A percentile compares a stretch with the other conserved stretches of the same genome.
Evolutionary conservation across 2,888 invertebrate genomes (phyloP).

Genomic region (Agapetus fuscipes): DNA sequence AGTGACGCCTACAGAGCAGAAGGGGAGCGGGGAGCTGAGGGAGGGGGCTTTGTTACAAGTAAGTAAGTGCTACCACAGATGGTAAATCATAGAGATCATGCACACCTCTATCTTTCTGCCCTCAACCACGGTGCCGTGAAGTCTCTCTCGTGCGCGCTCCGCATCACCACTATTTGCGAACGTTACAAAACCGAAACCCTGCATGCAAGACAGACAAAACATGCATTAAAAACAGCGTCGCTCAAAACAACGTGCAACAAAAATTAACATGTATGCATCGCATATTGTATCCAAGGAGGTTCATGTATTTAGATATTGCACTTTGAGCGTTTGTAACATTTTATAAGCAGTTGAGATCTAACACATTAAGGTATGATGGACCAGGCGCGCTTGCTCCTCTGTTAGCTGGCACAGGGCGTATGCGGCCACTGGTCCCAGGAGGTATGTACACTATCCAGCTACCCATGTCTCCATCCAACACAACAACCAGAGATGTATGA

Average conservation of each 20-base stretch:
- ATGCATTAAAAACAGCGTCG: slow-evolving; percentile 79
- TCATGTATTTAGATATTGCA: slow-evolving; percentile 38
- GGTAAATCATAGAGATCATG: slow-evolving; percentile 66
- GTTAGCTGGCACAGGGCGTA: neutral
- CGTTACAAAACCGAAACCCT: slow-evolving; percentile 99
- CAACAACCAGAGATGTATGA: slow-evolving; percentile 20
- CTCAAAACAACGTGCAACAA: slow-evolving; percentile 72
- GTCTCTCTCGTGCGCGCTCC: slow-evolving; percentile 99
- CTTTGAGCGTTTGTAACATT: slow-evolving; percentile 46
- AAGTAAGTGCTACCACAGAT: slow-evolving; percentile 46
- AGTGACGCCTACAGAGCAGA: slow-evolving; percentile 42
- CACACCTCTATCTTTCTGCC: slow-evolving; percentile 99
- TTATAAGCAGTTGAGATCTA: slow-evolving; percentile 32
- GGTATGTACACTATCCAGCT: slow-evolving; percentile 17
- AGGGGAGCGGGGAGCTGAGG: slow-evolving; percentile 29
- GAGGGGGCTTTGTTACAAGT: slow-evolving; percentile 53
- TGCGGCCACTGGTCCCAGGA: slow-evolving; percentile 4
- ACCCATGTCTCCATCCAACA: slow-evolving; percentile 13
- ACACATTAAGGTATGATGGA: slow-evolving; percentile 21
- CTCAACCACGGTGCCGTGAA: slow-evolving; percentile 99
- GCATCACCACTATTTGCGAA: slow-evolving; percentile 99
- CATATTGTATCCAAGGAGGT: slow-evolving; percentile 29
- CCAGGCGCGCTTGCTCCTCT: slow-evolving; percentile 19
- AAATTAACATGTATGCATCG: slow-evolving; percentile 56
- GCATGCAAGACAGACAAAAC: slow-evolving; percentile 95